These are phyloP conservation scores for Pogonomyrmex barbatus DNA, from an alignment of 1,140 invertebrate species.

Conservation along the genomic window DNA sequence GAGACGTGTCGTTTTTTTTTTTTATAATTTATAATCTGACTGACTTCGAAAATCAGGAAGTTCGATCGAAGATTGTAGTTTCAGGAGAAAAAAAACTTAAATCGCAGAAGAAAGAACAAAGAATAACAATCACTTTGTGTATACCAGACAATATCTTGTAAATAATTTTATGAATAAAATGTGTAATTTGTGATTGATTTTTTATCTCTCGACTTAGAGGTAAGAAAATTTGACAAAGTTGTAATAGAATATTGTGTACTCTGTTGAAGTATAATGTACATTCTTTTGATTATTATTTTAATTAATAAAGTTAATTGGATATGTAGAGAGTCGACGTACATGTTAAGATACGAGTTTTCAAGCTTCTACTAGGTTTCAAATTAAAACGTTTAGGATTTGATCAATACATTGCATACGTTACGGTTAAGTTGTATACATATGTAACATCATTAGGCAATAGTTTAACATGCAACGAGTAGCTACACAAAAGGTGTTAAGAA, in stretches of 20 bases:
- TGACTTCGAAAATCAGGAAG: not conserved
- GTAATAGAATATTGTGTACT: not conserved
- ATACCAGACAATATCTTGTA: not conserved
- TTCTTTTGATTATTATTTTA: not conserved
- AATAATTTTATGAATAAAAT: not conserved
- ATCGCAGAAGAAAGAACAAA: not conserved
- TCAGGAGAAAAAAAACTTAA: not conserved
- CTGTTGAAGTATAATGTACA: not conserved
- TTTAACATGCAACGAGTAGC: conserved; percentile 41
- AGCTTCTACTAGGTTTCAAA: not conserved
- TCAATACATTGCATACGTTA: not conserved
- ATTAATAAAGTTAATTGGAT: conserved; percentile 24
- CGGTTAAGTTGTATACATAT: conserved; percentile 13
- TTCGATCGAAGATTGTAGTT: not conserved
- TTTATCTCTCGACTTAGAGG: not conserved
- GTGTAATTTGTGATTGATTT: not conserved
- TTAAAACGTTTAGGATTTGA: not conserved
- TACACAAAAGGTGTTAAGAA: conserved; percentile 34
- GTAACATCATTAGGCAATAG: not conserved
- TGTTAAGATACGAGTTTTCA: conserved; percentile 19
- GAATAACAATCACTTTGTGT: not conserved
- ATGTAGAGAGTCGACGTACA: not conserved
- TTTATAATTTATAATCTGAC: not conserved
- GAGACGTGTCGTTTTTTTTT: not conserved
- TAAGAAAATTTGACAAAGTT: conserved; percentile 3